Evolutionary conservation across 1,140 invertebrate genomes (phyloP).

Genomic region (Bombus sylvicola): DNA sequence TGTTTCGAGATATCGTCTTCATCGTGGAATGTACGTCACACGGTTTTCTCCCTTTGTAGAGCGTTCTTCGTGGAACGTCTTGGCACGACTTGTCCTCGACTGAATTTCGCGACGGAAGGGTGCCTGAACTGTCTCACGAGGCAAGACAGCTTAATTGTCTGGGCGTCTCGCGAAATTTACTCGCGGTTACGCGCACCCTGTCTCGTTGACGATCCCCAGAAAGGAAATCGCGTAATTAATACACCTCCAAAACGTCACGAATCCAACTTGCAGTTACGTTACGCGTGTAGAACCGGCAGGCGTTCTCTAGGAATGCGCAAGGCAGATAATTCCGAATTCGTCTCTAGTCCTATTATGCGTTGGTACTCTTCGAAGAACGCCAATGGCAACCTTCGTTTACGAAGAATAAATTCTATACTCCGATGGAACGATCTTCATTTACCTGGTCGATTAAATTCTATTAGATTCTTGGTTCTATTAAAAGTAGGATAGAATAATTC

Average conservation of each 20-base stretch:
- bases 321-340: constrained; percentile 21
- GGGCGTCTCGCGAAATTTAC: constrained; percentile 60
- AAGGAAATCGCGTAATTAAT: constrained; percentile 60
- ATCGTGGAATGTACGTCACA: background rate
- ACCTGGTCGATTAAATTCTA: no score
- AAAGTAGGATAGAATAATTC: no score
- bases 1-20: background rate
- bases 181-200: constrained; percentile 42
- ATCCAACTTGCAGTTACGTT: constrained; percentile 1
- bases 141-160: constrained; percentile 61
- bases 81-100: background rate
- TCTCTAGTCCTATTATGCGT: background rate
- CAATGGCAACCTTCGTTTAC: background rate
- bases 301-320: constrained; percentile 26
- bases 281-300: background rate
- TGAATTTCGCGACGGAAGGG: background rate
- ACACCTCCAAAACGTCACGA: constrained; percentile 45
- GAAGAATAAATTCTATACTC: no score
- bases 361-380: background rate
- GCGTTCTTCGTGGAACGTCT: background rate
- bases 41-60: background rate
- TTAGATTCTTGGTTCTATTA: no score
- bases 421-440: background rate
- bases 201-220: constrained; percentile 11
- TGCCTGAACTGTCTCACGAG: constrained; percentile 23